Percentiles rank a stretch among this genome's conserved stretches.
Conservation (phyloP, 2,113 vertebrate species). For the Setophaga coronata region DNA sequence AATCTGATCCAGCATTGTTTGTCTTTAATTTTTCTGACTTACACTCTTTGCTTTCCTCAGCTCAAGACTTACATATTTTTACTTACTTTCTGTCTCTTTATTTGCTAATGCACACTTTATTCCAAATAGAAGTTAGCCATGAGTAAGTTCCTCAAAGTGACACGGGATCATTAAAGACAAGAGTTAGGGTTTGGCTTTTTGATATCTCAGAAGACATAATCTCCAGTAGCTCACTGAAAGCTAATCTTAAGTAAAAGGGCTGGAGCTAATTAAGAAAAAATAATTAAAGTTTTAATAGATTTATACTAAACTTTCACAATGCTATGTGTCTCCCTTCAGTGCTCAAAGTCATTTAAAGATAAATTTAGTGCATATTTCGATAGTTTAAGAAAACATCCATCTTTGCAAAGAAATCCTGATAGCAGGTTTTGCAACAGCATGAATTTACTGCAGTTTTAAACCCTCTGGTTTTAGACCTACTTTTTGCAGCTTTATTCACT, state of each 20-base stretch:
- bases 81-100: neutral
- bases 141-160: neutral
- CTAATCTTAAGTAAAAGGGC: neutral
- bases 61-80: neutral
- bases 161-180: neutral
- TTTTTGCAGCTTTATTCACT: constrained; percentile 32
- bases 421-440: neutral
- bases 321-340: neutral
- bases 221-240: neutral
- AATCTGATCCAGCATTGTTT: neutral
- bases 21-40: neutral
- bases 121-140: neutral
- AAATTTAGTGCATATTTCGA: neutral
- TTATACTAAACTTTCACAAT: neutral
- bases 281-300: neutral
- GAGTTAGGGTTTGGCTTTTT: neutral
- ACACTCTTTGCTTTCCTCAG: neutral
- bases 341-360: neutral
- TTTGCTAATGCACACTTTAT: neutral
- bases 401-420: neutral
- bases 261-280: neutral
- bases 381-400: neutral
- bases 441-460: neutral
- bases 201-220: neutral
- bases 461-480: neutral